Evolutionary conservation across 2,797 vertebrate species (phyloP), one percentile per base, ranked within the genome.

Genomic region (Danio kyathit): DNA sequence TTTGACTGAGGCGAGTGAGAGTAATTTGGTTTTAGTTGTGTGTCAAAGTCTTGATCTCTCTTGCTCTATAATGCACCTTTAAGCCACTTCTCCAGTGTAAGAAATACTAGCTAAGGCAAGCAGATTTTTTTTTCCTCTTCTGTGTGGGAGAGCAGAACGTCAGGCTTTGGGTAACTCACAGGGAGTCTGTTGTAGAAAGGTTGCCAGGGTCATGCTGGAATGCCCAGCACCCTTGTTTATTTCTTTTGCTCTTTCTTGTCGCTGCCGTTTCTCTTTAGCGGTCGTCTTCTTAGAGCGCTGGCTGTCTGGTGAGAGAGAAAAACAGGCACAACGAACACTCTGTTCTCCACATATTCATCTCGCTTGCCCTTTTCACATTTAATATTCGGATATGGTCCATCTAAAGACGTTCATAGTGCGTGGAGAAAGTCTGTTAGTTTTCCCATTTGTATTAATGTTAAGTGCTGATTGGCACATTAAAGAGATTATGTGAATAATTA

Each of bases 261-360:
- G 43, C 74, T 75, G 48, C 77, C 49, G 8, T 69, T 78, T 67
- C 81, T 85, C 79, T 83, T 79, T 83, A 83, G 76, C 81, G 56
- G 81, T 82, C 81, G 63, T 85, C 82, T 74, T 70, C 5, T 49
- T 63, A 10, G 1, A 52, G 44, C 16, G 7, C 44, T 75, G 38
- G 59, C 46, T 17, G 5, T 75, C 57, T 64, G 16, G 57, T 75
- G 73, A 75, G 73, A 49, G 81, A 61, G 77, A 72, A 74, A 76
- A 64, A 46, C 38, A 13, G 61, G 46, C 81, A 86, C 81, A 86
- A 78, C 83, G 60, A 69, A 72, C 60, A 56, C 82, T 82, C 83
- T 82, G 79, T 79, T 82, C 74, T 84, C 44, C 57, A 61, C 48
- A 66, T 73, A 66, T 79, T 54, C 54, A 67, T 71, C 49, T 74